Conservation (phyloP, 2,888 invertebrate species). For the Tanytarsus gracilentus region DNA sequence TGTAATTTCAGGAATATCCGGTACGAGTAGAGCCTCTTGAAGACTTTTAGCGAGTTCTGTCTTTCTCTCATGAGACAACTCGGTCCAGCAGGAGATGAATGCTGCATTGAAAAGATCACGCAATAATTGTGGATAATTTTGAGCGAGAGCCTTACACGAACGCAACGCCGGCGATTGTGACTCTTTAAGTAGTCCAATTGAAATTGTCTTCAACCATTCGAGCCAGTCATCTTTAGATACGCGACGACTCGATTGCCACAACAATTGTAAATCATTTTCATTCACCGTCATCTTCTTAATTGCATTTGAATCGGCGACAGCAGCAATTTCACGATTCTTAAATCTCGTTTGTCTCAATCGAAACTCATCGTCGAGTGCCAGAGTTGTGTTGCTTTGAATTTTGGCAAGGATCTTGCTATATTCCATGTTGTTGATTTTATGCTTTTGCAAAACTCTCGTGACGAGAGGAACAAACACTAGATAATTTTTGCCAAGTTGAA, state of each 20-base stretch:
- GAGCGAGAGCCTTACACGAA: slow-evolving; percentile 85
- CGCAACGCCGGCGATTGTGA: slow-evolving; percentile 91
- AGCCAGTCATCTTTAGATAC: slow-evolving; percentile 98
- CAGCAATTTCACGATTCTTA: slow-evolving; percentile 61
- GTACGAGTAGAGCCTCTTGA: slow-evolving; percentile 81
- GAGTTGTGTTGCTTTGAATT: slow-evolving; percentile 62
- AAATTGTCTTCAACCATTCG: slow-evolving; percentile 88
- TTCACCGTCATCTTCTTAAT: slow-evolving; percentile 76
- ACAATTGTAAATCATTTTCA: slow-evolving; percentile 72
- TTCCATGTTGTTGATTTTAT: slow-evolving; percentile 64
- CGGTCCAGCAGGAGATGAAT: slow-evolving; percentile 98
- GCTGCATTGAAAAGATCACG: slow-evolving; percentile 97
- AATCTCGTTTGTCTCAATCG: slow-evolving; percentile 55
- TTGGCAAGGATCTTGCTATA: slow-evolving; percentile 73
- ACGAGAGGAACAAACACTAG: slow-evolving; percentile 88
- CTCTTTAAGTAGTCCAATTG: slow-evolving; percentile 87
- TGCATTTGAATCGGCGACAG: slow-evolving; percentile 55
- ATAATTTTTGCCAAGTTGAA: slow-evolving; percentile 84
- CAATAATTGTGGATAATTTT: slow-evolving; percentile 90
- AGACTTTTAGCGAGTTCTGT: slow-evolving; percentile 77
- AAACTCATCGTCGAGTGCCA: slow-evolving; percentile 66
- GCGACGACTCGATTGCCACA: slow-evolving; percentile 84
- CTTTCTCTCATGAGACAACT: slow-evolving; percentile 68
- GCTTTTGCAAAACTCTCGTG: slow-evolving; percentile 69
- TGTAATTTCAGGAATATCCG: slow-evolving; percentile 90